These are phyloP conservation scores for Siphamia tubifer DNA, from an alignment of 2,113 vertebrate species.

Conservation along the genomic window DNA sequence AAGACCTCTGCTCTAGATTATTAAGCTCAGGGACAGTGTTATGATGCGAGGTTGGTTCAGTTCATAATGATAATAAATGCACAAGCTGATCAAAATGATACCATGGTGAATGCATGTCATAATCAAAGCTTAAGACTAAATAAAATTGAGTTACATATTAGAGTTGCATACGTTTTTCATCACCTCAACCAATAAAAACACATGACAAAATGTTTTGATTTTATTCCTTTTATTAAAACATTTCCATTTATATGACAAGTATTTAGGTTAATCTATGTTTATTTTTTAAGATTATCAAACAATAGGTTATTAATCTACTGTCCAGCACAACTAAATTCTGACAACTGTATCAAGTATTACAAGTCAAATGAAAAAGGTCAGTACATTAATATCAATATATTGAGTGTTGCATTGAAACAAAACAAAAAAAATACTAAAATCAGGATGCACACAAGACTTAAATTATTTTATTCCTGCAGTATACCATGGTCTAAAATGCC, in stretches of 20 bases:
- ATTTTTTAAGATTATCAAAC: conserved; percentile 54
- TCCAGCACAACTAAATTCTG: conserved; percentile 42
- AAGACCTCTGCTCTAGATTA: too few relatives aligned
- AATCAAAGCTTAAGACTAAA: too few relatives aligned
- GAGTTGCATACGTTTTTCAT: too few relatives aligned
- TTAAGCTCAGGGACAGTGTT: too few relatives aligned
- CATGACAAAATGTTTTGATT: too few relatives aligned
- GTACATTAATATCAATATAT: conserved; percentile 32
- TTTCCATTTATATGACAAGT: conserved; percentile 72
- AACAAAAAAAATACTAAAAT: not conserved
- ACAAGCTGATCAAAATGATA: too few relatives aligned
- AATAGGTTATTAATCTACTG: conserved; percentile 39
- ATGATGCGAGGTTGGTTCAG: too few relatives aligned
- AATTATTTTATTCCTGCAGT: not conserved
- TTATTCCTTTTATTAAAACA: conserved; percentile 76
- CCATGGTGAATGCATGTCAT: too few relatives aligned
- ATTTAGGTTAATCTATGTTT: conserved; percentile 44
- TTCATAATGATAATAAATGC: too few relatives aligned
- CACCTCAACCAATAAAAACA: too few relatives aligned
- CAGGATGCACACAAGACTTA: not conserved
- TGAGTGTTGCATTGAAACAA: conserved; percentile 31
- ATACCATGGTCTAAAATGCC: not conserved
- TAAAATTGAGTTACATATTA: too few relatives aligned
- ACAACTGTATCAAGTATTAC: conserved; percentile 30
- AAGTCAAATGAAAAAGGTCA: conserved; percentile 23